Evolutionary conservation across 2,797 vertebrate species (phyloP).

Genomic region (Malurus leucopterus): DNA sequence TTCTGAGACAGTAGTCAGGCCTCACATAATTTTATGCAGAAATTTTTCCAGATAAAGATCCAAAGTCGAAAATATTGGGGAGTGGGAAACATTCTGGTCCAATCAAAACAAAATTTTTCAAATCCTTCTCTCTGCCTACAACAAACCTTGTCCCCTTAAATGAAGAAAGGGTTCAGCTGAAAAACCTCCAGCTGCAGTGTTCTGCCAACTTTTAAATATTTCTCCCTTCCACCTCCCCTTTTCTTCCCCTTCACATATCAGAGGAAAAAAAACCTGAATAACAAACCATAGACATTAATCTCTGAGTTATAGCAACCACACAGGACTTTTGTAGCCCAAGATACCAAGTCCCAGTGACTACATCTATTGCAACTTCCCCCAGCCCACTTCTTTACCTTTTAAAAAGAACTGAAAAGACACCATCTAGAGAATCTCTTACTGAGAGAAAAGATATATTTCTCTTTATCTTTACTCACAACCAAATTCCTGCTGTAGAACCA

Average conservation of each 20-base stretch:
- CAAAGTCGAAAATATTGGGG: background rate
- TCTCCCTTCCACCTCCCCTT: rapidly evolving
- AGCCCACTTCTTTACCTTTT: background rate
- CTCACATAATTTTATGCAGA: background rate
- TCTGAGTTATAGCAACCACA: background rate
- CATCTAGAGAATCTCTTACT: background rate
- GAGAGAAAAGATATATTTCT: background rate
- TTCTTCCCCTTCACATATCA: background rate
- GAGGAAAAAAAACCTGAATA: rapidly evolving
- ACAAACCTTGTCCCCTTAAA: background rate
- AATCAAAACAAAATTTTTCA: background rate
- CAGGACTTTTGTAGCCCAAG: background rate
- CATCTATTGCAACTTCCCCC: background rate
- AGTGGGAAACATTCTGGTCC: background rate
- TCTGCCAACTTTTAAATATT: background rate
- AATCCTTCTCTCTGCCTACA: background rate
- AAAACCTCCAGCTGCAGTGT: background rate
- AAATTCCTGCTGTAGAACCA: background rate
- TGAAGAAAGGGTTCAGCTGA: background rate
- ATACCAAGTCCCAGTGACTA: background rate
- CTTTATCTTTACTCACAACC: background rate
- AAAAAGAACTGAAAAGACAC: background rate
- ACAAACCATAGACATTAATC: background rate
- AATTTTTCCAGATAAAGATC: background rate
- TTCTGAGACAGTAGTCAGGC: background rate